A percentile compares a stretch with the other conserved stretches of the same genome.
phyloP scores from a whole-genome alignment of 2,888 invertebrate species.

The Ophraella communa region DNA sequence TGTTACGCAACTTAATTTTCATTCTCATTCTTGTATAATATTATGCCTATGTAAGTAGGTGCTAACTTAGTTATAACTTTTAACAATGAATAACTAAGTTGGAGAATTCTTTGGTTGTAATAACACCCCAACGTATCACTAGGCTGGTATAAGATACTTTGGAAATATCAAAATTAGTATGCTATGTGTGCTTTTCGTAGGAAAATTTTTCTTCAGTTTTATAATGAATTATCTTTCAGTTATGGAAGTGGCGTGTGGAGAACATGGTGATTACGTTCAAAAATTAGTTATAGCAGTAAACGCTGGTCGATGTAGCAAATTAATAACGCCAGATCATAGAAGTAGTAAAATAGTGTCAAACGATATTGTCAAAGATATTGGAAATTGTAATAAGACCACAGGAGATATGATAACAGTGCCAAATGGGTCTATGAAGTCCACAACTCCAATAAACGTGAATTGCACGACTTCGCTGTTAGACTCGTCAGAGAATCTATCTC shows the following conservation, averaged over 20 bases:
- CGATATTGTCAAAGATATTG: constrained; percentile 63
- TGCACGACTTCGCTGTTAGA: constrained; percentile 63
- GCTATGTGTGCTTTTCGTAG: too few species aligned
- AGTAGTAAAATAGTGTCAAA: constrained; percentile 61
- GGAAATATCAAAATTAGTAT: too few species aligned
- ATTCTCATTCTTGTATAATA: too few species aligned
- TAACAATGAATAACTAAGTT: too few species aligned
- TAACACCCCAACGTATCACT: too few species aligned
- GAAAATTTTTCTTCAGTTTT: too few species aligned
- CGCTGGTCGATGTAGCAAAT: constrained; percentile 75
- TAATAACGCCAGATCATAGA: constrained; percentile 61
- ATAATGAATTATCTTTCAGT: too few species aligned
- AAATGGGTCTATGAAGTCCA: constrained; percentile 50
- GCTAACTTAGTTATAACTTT: too few species aligned
- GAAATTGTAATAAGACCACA: constrained; percentile 49
- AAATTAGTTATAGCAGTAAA: constrained; percentile 85
- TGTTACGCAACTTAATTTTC: too few species aligned
- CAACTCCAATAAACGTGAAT: constrained; percentile 59
- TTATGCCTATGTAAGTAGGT: too few species aligned
- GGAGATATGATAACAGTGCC: constrained; percentile 48
- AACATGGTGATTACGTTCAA: constrained; percentile 89
- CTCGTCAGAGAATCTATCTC: constrained; percentile 55
- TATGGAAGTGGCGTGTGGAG: constrained; percentile 95
- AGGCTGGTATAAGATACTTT: too few species aligned
- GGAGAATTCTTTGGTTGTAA: too few species aligned